These are phyloP conservation scores for Microtus oregoni DNA, from an alignment of 2,113 vertebrate species.

Conservation along the genomic window DNA sequence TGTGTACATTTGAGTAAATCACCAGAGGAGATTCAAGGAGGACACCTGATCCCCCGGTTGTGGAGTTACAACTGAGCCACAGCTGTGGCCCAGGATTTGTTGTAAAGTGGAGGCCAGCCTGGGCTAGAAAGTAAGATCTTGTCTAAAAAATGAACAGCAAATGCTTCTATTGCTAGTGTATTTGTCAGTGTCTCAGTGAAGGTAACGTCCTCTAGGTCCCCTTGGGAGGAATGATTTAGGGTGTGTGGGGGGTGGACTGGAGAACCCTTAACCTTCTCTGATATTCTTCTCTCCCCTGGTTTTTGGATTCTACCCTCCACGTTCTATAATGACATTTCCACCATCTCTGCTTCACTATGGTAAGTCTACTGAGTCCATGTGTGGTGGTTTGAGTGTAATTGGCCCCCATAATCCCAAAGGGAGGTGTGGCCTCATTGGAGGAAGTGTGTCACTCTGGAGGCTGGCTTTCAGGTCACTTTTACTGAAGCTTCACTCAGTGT, in stretches of 20 bases:
- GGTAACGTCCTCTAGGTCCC: too few species aligned
- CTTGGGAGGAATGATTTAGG: too few species aligned
- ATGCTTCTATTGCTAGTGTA: background rate
- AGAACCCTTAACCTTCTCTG: background rate
- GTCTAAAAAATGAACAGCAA: background rate
- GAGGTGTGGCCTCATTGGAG: too few species aligned
- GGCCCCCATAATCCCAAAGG: too few species aligned
- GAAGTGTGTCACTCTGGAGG: too few species aligned
- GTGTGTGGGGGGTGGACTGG: background rate
- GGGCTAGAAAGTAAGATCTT: background rate
- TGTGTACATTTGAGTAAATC: background rate
- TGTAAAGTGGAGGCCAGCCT: background rate
- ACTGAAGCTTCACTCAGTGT: too few species aligned
- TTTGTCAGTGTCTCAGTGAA: too few species aligned
- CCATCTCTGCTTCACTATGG: background rate
- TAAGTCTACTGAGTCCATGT: background rate
- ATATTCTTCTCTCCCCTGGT: background rate
- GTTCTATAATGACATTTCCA: constrained; percentile 17
- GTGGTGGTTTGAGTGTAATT: too few species aligned
- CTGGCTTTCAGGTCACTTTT: too few species aligned
- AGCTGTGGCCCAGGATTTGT: background rate
- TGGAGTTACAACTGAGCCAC: background rate
- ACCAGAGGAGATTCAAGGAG: too few species aligned
- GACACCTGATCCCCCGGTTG: too few species aligned
- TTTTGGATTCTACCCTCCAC: constrained; percentile 17